These are phyloP conservation scores for Lutraria rhynchaena DNA, from an alignment of 1,140 invertebrate genomes.

Conservation along the genomic window DNA sequence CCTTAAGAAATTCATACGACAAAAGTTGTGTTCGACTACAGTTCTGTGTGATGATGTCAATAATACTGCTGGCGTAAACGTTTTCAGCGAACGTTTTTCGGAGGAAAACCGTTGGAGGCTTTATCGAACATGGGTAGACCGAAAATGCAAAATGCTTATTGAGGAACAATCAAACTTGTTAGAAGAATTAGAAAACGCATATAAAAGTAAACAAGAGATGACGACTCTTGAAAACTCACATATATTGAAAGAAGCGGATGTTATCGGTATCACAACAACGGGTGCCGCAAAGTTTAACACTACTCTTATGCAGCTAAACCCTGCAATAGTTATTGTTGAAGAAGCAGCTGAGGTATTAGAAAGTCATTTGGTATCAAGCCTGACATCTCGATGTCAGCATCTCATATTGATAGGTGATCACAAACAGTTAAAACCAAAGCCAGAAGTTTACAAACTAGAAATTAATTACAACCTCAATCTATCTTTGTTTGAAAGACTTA, in stretches of 20 bases:
- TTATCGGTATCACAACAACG: conserved; percentile 81
- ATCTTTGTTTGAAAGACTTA: conserved; percentile 81
- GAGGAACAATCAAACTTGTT: conserved; percentile 50
- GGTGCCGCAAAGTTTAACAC: conserved; percentile 75
- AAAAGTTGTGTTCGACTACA: not conserved
- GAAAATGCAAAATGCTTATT: conserved; percentile 74
- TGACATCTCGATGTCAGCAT: conserved; percentile 89
- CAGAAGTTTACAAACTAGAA: conserved; percentile 79
- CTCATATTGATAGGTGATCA: conserved; percentile 92
- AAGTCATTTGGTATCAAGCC: conserved; percentile 75
- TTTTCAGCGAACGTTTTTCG: not conserved
- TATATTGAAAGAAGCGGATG: conserved; percentile 72
- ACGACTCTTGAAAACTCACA: conserved; percentile 66
- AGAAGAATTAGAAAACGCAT: conserved; percentile 54
- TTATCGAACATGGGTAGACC: conserved; percentile 76
- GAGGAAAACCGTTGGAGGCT: conserved; percentile 67
- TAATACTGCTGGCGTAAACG: not conserved
- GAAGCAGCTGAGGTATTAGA: conserved; percentile 81
- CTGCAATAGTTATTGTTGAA: conserved; percentile 79
- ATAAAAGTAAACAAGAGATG: conserved; percentile 62
- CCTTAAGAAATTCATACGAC: not conserved
- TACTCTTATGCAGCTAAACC: conserved; percentile 70
- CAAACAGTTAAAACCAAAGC: conserved; percentile 83
- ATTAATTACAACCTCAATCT: conserved; percentile 80
- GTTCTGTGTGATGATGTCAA: not conserved